Conservation (phyloP, 2,888 invertebrate genomes). For the Eupithecia vulgata region DNA sequence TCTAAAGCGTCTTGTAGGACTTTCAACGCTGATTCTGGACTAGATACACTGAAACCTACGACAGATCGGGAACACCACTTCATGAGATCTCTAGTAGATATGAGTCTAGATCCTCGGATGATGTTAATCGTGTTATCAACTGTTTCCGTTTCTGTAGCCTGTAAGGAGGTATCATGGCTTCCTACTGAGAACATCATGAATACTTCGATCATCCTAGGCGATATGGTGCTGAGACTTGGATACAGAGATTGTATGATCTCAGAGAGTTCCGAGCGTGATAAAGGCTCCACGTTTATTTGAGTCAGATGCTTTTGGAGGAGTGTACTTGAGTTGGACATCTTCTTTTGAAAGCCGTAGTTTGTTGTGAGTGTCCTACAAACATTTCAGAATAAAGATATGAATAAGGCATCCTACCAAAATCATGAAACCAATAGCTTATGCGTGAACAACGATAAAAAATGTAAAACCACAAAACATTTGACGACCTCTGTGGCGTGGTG, state of each 20-base stretch:
- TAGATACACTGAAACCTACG: slow-evolving; percentile 89
- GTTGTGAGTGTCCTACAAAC: slow-evolving; percentile 84
- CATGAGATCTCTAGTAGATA: slow-evolving; percentile 94
- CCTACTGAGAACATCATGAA: slow-evolving; percentile 92
- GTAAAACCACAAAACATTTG: background rate
- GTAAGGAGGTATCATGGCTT: slow-evolving; percentile 82
- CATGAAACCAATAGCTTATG: background rate
- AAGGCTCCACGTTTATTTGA: slow-evolving; percentile 91
- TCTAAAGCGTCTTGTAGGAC: slow-evolving; percentile 95
- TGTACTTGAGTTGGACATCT: slow-evolving; percentile 86
- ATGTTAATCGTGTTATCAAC: slow-evolving; percentile 57
- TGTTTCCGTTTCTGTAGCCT: slow-evolving; percentile 66
- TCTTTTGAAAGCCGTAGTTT: slow-evolving; percentile 85
- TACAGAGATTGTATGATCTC: slow-evolving; percentile 88
- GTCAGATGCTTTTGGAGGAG: slow-evolving; percentile 92
- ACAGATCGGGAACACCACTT: slow-evolving; percentile 94
- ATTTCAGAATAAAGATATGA: background rate
- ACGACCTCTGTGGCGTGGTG: too few species aligned
- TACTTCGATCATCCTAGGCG: slow-evolving; percentile 91
- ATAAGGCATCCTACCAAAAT: background rate
- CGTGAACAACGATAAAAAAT: too few species aligned
- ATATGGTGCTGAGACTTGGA: slow-evolving; percentile 88
- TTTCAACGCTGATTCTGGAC: slow-evolving; percentile 86
- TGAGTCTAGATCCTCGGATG: slow-evolving; percentile 85
- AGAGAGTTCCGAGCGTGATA: slow-evolving; percentile 89